phyloP scores from a whole-genome alignment of 1,140 invertebrate genomes.

The Zaprionus ornatus region DNA sequence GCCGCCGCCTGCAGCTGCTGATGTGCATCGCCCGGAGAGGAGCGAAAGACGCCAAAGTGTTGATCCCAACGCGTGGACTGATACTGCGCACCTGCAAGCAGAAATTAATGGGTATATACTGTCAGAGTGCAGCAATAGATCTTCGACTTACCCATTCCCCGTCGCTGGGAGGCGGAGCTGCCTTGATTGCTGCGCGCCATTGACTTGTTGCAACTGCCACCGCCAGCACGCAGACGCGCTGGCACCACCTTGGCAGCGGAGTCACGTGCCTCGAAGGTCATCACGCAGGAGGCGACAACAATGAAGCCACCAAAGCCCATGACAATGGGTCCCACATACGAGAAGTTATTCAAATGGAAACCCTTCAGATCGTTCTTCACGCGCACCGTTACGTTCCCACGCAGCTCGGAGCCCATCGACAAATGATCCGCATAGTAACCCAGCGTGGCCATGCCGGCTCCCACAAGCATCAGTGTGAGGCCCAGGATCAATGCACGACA shows the following conservation, averaged over 20 bases:
- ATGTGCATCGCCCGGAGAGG: conserved; percentile 84
- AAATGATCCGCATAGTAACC: conserved; percentile 93
- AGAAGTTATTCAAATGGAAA: conserved; percentile 94
- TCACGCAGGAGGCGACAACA: conserved; percentile 96
- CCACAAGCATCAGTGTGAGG: conserved; percentile 92
- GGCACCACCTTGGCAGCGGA: conserved; percentile 94
- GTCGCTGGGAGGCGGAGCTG: conserved; percentile 72
- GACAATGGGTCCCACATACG: conserved; percentile 95
- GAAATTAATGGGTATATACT: neutral
- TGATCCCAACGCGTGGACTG: conserved; percentile 86
- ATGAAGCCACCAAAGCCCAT: conserved; percentile 97
- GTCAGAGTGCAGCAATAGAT: too few species aligned
- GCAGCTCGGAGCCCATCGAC: conserved; percentile 89
- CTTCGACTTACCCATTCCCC: conserved; percentile 83
- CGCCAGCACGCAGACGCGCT: conserved; percentile 87
- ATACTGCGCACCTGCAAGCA: conserved; percentile 70
- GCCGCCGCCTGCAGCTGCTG: conserved; percentile 58
- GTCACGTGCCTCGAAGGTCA: conserved; percentile 96
- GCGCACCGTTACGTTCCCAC: conserved; percentile 90
- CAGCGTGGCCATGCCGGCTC: conserved; percentile 95
- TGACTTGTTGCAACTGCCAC: conserved; percentile 82
- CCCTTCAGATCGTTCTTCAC: conserved; percentile 92
- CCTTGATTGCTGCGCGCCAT: conserved; percentile 82
- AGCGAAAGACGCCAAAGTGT: conserved; percentile 87
- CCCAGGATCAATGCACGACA: conserved; percentile 94